Percentiles rank a stretch among this genome's conserved stretches.
These are phyloP conservation scores for Archips xylosteana DNA, from an alignment of 2,888 invertebrate genomes.

Conservation along the genomic window DNA sequence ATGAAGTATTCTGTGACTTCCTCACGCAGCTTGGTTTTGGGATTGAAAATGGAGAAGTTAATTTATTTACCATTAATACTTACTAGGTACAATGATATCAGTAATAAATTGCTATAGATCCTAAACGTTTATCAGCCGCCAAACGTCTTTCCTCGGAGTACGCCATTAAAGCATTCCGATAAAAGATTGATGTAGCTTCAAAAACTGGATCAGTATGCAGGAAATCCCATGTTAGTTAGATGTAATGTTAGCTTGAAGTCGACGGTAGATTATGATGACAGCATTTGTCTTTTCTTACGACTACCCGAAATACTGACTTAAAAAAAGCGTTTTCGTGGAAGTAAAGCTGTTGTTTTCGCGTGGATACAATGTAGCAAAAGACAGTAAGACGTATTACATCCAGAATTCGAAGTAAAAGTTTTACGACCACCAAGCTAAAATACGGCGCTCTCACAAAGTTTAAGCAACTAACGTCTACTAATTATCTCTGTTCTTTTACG, in stretches of 20 bases:
- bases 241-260: background rate
- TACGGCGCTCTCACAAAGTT: background rate
- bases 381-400: no score
- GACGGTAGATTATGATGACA: background rate
- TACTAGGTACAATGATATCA: no score
- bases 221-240: background rate
- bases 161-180: background rate
- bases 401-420: background rate
- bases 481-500: background rate
- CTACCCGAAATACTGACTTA: background rate
- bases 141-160: no score
- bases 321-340: no score
- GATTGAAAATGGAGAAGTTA: no score
- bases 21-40: no score
- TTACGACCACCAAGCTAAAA: background rate
- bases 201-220: background rate
- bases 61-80: no score
- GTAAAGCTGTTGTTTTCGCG: no score
- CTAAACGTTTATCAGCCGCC: no score
- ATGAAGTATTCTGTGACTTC: no score
- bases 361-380: no score
- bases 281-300: background rate
- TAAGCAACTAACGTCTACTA: background rate
- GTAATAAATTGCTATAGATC: no score
- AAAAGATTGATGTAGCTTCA: background rate